Base-by-base conservation (phyloP, 2,113 vertebrate genomes). In the Syrmaticus mikado region DNA sequence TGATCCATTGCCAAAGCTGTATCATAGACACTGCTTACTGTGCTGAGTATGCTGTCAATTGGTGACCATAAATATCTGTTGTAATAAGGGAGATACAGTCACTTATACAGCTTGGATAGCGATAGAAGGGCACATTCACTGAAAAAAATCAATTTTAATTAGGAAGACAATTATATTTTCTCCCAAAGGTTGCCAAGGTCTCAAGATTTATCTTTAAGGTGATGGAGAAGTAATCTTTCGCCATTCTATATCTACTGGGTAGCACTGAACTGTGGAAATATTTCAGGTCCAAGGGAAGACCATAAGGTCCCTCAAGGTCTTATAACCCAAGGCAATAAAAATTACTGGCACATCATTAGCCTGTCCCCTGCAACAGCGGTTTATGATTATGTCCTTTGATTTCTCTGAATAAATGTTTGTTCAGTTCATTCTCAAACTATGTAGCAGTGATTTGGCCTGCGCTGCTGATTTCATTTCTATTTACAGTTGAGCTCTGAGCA, bases 91-190 rank as follows among this genome's bases (percentile, higher is more conserved):
- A 95, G 65, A 70, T 84, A 95, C 74, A 91, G 87, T 87, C 92
- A 93, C 68, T 92, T 96, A 72, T 89, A 90, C 68, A 90, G 73
- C 89, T 82, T 77, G 92, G 90, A 93, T 90, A 91, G 89, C 79
- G 89, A 82, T 8, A 86, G 96, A 96, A 97, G 87, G 94, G 96
- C 90, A 96, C 94, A 94, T 87, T 96, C 92, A 78, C 92, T 45
- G 92, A 71, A 85, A 95, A 96, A 97, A 97, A 97, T 97, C 97
- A 97, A 97, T 97, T 97, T 96, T 97, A 97, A 97, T 97, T 97
- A 97, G 96, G 93, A 96, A 96, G 95, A 97, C 95, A 96, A 97
- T 97, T 97, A 97, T 97, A 92, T 95, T 96, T 95, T 92, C 88
- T 91, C 92, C 90, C 94, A 96, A 95, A 95, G 91, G 89, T 97